These are phyloP conservation scores for Holotrichia oblita DNA, from an alignment of 1,140 invertebrate species.

Conservation along the genomic window DNA sequence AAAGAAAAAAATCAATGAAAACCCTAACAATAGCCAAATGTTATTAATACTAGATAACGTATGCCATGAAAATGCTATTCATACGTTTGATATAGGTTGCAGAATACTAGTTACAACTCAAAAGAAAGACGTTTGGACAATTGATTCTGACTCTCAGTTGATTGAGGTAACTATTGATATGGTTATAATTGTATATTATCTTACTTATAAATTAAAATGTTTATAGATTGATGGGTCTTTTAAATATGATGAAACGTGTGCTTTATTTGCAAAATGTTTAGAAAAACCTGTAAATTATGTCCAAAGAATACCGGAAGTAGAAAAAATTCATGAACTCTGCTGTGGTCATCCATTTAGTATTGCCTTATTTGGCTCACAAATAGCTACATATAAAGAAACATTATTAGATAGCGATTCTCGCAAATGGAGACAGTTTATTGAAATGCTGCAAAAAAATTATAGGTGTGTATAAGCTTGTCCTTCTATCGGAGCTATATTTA, in stretches of 20 bases:
- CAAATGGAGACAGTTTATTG: conserved; percentile 6
- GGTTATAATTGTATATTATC: background rate
- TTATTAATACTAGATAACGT: conserved; percentile 75
- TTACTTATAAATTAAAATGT: conserved; percentile 40
- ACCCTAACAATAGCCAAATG: conserved; percentile 62
- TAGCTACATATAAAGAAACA: conserved; percentile 68
- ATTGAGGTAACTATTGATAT: conserved; percentile 19
- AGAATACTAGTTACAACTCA: conserved; percentile 74
- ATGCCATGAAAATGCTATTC: conserved; percentile 65
- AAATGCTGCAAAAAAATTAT: conserved; percentile 22
- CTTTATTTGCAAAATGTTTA: conserved; percentile 68
- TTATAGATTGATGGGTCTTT: conserved; percentile 70
- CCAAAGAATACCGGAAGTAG: conserved; percentile 66
- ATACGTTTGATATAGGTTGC: conserved; percentile 73
- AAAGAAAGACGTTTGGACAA: conserved; percentile 57
- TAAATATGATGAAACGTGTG: conserved; percentile 68
- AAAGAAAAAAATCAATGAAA: conserved; percentile 42
- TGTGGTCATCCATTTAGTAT: conserved; percentile 72
- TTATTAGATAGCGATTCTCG: conserved; percentile 58
- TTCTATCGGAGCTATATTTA: background rate
- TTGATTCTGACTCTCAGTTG: background rate
- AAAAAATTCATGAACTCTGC: conserved; percentile 68
- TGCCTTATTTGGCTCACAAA: conserved; percentile 69
- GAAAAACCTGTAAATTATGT: conserved; percentile 59
- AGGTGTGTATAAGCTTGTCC: background rate